phyloP scores from a whole-genome alignment of 2,888 invertebrate species.

The Latrodectus elegans region DNA sequence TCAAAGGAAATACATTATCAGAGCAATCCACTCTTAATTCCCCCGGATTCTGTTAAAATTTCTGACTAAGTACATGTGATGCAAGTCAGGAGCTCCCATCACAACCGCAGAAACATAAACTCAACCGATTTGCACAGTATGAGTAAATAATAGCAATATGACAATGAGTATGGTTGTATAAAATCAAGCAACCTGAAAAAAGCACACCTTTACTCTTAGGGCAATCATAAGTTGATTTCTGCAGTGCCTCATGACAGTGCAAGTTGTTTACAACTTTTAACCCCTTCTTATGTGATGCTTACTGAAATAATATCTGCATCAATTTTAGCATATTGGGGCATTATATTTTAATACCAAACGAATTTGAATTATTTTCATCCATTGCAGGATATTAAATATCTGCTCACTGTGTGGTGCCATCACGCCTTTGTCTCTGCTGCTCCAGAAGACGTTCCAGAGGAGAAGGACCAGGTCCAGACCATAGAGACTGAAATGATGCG shows the following conservation, averaged over 20 bases:
- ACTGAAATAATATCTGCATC: slow-evolving; percentile 10
- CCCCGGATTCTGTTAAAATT: too few species aligned
- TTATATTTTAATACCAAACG: too few species aligned
- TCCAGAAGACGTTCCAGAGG: slow-evolving; percentile 86
- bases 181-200: slow-evolving; percentile 1
- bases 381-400: neutral
- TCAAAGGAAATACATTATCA: too few species aligned
- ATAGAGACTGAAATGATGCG: slow-evolving; percentile 80
- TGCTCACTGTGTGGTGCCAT: slow-evolving; percentile 75
- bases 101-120: too few species aligned
- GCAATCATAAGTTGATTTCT: slow-evolving; percentile 11
- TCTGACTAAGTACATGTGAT: too few species aligned
- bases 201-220: slow-evolving; percentile 44
- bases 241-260: slow-evolving; percentile 61
- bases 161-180: too few species aligned
- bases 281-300: slow-evolving; percentile 21
- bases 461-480: slow-evolving; percentile 86
- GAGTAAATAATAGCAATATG: too few species aligned
- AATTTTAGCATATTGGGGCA: too few species aligned
- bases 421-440: slow-evolving; percentile 81
- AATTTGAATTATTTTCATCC: too few species aligned
- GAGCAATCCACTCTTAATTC: too few species aligned
- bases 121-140: too few species aligned
- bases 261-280: slow-evolving; percentile 19
- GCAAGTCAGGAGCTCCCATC: too few species aligned